phyloP scores from a whole-genome alignment of 2,888 invertebrate species.

The Parnassius mnemosyne region DNA sequence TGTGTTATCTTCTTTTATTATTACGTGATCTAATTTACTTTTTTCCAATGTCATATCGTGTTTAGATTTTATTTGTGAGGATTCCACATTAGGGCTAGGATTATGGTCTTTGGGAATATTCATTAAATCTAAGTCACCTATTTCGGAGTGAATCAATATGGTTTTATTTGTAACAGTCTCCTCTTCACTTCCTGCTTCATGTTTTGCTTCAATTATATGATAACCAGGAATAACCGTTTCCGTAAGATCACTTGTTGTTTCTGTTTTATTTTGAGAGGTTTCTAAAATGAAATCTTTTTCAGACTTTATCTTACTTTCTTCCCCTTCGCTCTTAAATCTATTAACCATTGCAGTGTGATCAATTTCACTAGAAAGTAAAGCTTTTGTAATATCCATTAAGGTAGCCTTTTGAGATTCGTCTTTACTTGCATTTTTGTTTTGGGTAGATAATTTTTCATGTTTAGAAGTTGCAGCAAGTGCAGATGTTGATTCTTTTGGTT shows the following conservation, averaged over 20 bases:
- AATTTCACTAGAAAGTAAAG: slow-evolving; percentile 22
- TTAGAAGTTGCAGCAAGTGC: too few relatives aligned
- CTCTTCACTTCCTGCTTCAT: neutral
- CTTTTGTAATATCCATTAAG: slow-evolving; percentile 14
- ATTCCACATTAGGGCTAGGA: neutral
- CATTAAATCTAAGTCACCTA: slow-evolving; percentile 1
- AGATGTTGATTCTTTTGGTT: too few relatives aligned
- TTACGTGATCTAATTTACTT: neutral
- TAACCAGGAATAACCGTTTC: neutral
- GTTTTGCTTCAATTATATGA: neutral
- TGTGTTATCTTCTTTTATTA: neutral
- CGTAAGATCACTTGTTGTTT: too few relatives aligned
- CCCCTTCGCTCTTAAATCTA: neutral
- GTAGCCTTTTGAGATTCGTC: neutral
- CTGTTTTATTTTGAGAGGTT: too few relatives aligned
- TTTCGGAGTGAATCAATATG: neutral
- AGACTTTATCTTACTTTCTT: neutral
- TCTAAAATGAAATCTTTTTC: neutral
- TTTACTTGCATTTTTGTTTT: neutral
- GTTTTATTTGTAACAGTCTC: neutral
- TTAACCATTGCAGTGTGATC: slow-evolving; percentile 1
- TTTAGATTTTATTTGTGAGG: neutral
- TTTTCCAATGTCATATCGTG: neutral
- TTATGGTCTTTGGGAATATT: neutral
- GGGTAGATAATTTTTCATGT: too few relatives aligned